Conservation (phyloP, 2,113 vertebrate genomes). For the Calonectris borealis region DNA sequence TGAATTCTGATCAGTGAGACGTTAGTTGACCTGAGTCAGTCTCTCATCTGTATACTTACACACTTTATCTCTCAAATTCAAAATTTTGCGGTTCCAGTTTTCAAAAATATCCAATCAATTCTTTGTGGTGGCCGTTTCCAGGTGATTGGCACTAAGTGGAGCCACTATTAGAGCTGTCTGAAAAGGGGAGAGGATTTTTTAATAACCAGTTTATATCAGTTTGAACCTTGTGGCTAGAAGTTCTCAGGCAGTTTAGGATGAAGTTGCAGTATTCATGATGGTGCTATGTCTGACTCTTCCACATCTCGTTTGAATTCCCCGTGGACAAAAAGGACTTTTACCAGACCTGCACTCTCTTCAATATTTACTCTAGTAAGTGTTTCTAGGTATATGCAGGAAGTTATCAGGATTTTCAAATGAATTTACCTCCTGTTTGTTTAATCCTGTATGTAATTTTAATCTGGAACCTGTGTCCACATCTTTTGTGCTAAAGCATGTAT, state of each 20-base stretch:
- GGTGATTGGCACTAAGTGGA: not conserved
- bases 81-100: not conserved
- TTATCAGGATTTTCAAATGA: not conserved
- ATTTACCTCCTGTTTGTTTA: not conserved
- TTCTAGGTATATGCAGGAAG: not conserved
- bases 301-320: not conserved
- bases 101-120: not conserved
- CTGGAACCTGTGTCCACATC: not conserved
- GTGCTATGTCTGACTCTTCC: not conserved
- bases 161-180: not conserved
- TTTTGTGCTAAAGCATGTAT: not conserved
- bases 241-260: not conserved
- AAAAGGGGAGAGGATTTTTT: not conserved
- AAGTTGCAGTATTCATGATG: not conserved
- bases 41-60: not conserved
- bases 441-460: not conserved
- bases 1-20: not conserved
- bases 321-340: not conserved
- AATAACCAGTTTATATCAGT: not conserved
- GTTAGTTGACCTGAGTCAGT: not conserved
- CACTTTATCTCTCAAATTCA: fast-evolving
- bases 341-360: not conserved
- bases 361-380: not conserved
- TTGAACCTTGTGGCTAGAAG: not conserved
- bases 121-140: not conserved